These are phyloP conservation scores for Drosophila neotestacea DNA, from an alignment of 2,888 invertebrate species.

Conservation along the genomic window DNA sequence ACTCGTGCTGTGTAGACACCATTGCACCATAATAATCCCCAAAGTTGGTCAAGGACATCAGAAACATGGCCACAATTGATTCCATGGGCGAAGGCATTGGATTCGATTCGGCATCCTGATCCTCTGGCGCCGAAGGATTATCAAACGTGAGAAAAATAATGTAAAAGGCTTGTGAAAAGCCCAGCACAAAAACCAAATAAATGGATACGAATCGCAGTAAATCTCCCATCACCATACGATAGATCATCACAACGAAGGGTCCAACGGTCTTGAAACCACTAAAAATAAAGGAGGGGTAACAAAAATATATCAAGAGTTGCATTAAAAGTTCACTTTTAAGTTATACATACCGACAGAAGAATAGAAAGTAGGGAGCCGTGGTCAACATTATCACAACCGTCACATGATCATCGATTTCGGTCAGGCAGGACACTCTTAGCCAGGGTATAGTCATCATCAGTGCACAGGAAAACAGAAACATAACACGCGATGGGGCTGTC, in stretches of 20 bases:
- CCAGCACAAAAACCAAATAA: constrained; percentile 98
- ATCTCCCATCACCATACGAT: constrained; percentile 99
- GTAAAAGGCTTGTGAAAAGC: constrained; percentile 97
- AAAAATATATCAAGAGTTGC: not conserved
- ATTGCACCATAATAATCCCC: constrained; percentile 97
- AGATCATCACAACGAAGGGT: constrained; percentile 99
- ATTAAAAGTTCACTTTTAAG: too few relatives aligned
- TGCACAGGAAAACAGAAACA: constrained; percentile 97
- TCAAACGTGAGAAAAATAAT: constrained; percentile 96
- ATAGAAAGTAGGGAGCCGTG: constrained; percentile 98
- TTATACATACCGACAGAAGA: constrained; percentile 93
- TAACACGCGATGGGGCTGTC: constrained; percentile 95
- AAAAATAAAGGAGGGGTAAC: constrained; percentile 70
- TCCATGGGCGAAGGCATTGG: constrained; percentile 97
- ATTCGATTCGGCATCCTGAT: constrained; percentile 92
- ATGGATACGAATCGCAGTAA: constrained; percentile 97
- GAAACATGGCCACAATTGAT: constrained; percentile 98
- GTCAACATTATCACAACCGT: constrained; percentile 97
- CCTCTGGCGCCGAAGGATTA: constrained; percentile 92
- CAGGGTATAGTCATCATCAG: constrained; percentile 94
- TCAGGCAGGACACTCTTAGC: constrained; percentile 92
- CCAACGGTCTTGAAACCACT: constrained; percentile 99
- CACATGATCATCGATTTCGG: constrained; percentile 95
- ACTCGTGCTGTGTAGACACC: constrained; percentile 94
- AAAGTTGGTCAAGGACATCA: constrained; percentile 99